Conservation (phyloP, 2,888 invertebrate species). For the Hydraecia micacea region DNA sequence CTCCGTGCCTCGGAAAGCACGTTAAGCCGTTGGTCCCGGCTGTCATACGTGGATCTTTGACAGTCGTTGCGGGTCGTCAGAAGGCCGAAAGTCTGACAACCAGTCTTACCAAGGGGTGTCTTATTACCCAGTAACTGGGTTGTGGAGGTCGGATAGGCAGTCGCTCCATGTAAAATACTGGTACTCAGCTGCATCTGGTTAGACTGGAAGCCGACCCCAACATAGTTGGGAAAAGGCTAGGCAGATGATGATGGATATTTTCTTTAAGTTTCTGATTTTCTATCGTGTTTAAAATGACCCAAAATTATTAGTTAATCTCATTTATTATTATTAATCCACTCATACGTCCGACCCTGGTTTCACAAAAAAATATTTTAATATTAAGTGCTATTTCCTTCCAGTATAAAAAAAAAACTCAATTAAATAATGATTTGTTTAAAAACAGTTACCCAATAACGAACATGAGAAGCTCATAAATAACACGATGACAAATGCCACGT, state of each 20-base stretch:
- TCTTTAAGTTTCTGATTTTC: not conserved
- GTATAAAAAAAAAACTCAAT: not conserved
- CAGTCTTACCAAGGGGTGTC: not conserved
- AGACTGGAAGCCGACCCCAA: too few species aligned
- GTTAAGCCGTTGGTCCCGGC: not conserved
- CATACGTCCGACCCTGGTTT: not conserved
- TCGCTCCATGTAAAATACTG: not conserved
- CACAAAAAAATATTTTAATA: not conserved
- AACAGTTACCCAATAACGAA: not conserved
- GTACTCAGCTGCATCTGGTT: not conserved
- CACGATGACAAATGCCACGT: conserved; percentile 23
- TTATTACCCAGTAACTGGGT: not conserved
- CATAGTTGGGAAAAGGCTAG: too few species aligned
- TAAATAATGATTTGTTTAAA: not conserved
- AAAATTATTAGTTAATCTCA: not conserved
- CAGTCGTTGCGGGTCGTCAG: not conserved
- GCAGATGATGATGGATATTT: not conserved
- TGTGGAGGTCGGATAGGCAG: not conserved
- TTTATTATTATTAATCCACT: not conserved
- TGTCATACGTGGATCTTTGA: not conserved
- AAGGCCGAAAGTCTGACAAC: not conserved
- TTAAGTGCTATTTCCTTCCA: too few species aligned
- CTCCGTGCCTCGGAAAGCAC: not conserved
- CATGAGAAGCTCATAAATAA: conserved; percentile 1
- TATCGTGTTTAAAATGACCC: not conserved